Percentiles rank a stretch among this genome's conserved stretches.
Evolutionary conservation across 1,140 invertebrate genomes (phyloP).

Genomic region (Bombus sylvicola): DNA sequence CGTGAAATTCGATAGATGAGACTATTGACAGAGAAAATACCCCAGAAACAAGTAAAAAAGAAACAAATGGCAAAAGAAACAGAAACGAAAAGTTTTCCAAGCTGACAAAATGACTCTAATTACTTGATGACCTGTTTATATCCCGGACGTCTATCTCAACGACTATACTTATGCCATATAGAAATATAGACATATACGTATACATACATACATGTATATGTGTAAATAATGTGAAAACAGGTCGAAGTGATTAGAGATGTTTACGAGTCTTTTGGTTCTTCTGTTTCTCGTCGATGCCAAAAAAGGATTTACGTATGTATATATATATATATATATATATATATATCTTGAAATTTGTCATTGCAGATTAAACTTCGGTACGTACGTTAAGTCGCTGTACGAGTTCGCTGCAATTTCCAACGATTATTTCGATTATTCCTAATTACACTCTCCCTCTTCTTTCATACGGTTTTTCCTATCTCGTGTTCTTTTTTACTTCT

Average conservation of each 20-base stretch:
- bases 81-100: neutral
- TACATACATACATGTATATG: neutral
- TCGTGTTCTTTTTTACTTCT: neutral
- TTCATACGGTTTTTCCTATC: neutral
- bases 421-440: neutral
- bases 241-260: neutral
- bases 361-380: neutral
- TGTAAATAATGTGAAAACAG: neutral
- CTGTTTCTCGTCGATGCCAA: neutral
- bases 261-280: neutral
- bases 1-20: neutral
- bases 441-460: neutral
- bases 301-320: neutral
- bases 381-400: neutral
- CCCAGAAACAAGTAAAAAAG: no score
- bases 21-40: neutral
- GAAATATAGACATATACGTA: neutral
- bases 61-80: neutral
- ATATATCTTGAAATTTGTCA: no score
- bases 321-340: neutral
- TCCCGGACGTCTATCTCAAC: neutral
- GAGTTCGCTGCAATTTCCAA: neutral
- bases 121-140: slow-evolving; percentile 9
- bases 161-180: slow-evolving; percentile 5
- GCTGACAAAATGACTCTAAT: neutral